Percentiles rank a stretch among this genome's conserved stretches.
Evolutionary conservation across 2,797 vertebrate species (phyloP).

Genomic region (Centropyge bicolor): DNA sequence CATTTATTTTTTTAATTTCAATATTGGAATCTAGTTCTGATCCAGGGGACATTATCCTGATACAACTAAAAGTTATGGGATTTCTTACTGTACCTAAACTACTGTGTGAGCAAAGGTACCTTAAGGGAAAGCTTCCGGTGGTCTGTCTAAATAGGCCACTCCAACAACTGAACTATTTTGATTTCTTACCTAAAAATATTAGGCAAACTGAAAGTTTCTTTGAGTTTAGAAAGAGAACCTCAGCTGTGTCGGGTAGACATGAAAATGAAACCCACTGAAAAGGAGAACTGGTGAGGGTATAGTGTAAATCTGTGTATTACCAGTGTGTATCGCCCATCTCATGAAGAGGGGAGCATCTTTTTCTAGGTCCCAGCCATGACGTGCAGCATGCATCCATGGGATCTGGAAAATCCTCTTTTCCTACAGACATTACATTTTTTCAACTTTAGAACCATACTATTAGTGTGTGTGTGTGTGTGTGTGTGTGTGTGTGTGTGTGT

Average conservation of each 20-base stretch:
- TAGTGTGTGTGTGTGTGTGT: not conserved
- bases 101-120: not conserved
- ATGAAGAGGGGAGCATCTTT: constrained; percentile 98
- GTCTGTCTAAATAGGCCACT: not conserved
- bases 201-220: not conserved
- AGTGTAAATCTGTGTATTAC: constrained; percentile 70
- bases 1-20: not conserved
- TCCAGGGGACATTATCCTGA: not conserved
- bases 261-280: constrained; percentile 44
- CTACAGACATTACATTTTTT: constrained; percentile 75
- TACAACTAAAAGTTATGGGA: not conserved
- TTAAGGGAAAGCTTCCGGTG: not conserved
- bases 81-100: not conserved
- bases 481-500: not conserved
- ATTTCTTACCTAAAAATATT: not conserved
- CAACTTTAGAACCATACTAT: not conserved
- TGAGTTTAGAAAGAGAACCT: constrained; percentile 8
- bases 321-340: constrained; percentile 99
- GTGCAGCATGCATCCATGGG: constrained; percentile 98
- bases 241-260: not conserved
- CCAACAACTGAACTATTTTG: not conserved
- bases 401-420: constrained; percentile 99
- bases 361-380: constrained; percentile 98
- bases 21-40: not conserved
- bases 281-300: constrained; percentile 20